Evolutionary conservation across 2,113 vertebrate genomes (phyloP).

Genomic region (Dicentrarchus labrax): DNA sequence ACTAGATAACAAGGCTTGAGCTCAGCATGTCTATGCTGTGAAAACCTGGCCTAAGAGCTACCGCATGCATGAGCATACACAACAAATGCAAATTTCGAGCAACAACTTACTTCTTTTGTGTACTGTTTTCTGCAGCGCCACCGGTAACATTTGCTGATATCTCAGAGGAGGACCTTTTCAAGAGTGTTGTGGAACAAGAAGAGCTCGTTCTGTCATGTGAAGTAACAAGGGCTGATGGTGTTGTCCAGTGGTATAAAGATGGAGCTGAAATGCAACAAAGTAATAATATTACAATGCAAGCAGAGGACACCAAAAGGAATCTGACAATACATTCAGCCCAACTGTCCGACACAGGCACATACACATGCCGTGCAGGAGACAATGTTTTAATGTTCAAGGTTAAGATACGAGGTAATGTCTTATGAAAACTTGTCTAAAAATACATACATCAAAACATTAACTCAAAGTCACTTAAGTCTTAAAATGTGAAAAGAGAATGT

Average conservation of each 20-base stretch:
- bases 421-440: not conserved
- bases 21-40: constrained; percentile 75
- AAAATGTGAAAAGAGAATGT: not conserved
- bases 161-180: constrained; percentile 83
- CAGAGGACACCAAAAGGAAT: constrained; percentile 67
- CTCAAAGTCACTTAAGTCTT: not conserved
- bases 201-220: constrained; percentile 81
- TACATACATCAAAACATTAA: not conserved
- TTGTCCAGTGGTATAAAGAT: constrained; percentile 86
- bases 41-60: constrained; percentile 39
- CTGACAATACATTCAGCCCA: constrained; percentile 75
- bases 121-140: constrained; percentile 72
- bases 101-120: constrained; percentile 20
- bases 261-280: constrained; percentile 78
- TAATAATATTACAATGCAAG: constrained; percentile 65
- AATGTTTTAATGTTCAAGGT: constrained; percentile 84
- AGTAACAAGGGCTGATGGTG: constrained; percentile 78
- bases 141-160: constrained; percentile 83
- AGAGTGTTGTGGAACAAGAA: constrained; percentile 82
- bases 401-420: constrained; percentile 82
- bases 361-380: constrained; percentile 85
- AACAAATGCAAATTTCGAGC: not conserved
- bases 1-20: constrained; percentile 58
- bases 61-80: constrained; percentile 27
- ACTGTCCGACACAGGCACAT: constrained; percentile 81